phyloP scores from a whole-genome alignment of 64 coral and sea anemone genomes.

The Porites australiensis region DNA sequence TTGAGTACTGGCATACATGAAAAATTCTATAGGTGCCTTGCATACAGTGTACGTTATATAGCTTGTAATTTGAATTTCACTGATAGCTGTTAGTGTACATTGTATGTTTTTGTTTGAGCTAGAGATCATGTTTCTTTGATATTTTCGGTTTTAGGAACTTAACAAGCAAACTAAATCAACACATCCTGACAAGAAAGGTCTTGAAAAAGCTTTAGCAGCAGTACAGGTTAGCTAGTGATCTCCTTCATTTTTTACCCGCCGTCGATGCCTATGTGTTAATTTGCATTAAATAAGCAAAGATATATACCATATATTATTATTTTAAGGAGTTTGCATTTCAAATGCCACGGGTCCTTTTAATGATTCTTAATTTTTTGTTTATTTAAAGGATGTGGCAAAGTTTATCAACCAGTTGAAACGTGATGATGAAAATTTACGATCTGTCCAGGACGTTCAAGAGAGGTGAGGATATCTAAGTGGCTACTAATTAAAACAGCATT shows the following conservation, averaged over 20 bases:
- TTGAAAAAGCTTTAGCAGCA: constrained; percentile 88
- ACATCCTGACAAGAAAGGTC: constrained; percentile 81
- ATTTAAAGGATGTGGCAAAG: constrained; percentile 89
- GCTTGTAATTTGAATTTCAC: neutral
- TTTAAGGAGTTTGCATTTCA: too few relatives aligned
- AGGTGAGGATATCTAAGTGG: constrained; percentile 53
- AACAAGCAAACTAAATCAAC: constrained; percentile 92
- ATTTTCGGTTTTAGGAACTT: constrained; percentile 71
- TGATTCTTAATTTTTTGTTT: neutral
- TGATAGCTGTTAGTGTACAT: too few relatives aligned
- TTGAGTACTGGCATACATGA: too few relatives aligned
- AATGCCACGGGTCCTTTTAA: too few relatives aligned
- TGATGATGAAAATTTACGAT: constrained; percentile 93
- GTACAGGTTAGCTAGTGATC: constrained; percentile 77
- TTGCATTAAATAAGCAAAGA: too few relatives aligned
- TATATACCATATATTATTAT: too few relatives aligned
- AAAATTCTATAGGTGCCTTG: too few relatives aligned
- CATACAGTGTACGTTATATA: too few relatives aligned
- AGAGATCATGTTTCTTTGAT: neutral
- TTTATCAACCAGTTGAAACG: constrained; percentile 96
- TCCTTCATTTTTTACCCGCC: too few relatives aligned
- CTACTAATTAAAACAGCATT: neutral
- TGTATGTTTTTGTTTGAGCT: too few relatives aligned
- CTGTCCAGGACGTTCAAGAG: constrained; percentile 91
- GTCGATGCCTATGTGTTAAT: too few relatives aligned